These are phyloP conservation scores for Mellilla xanthometata DNA, from an alignment of 2,888 invertebrate genomes.

Conservation along the genomic window DNA sequence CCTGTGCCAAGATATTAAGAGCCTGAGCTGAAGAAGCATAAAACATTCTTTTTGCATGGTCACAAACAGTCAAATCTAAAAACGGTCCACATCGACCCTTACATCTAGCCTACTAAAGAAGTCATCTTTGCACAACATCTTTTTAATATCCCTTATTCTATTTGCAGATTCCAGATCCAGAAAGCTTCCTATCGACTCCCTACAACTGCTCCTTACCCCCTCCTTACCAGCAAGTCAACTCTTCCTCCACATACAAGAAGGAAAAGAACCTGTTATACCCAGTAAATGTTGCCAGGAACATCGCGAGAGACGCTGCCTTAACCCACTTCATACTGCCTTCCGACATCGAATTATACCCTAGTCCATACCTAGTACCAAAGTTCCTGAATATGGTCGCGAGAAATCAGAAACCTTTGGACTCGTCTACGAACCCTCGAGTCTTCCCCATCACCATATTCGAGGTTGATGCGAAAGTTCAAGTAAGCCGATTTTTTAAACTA, in stretches of 20 bases:
- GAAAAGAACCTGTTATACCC: slow-evolving; percentile 93
- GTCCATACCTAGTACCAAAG: slow-evolving; percentile 89
- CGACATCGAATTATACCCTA: slow-evolving; percentile 95
- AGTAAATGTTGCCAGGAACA: slow-evolving; percentile 94
- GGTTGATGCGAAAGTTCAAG: slow-evolving; percentile 83
- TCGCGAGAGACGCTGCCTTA: slow-evolving; percentile 91
- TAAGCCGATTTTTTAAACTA: slow-evolving; percentile 48
- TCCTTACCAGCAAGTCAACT: slow-evolving; percentile 85
- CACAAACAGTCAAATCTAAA: no score
- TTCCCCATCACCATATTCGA: slow-evolving; percentile 96
- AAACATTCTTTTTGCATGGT: no score
- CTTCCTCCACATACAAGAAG: slow-evolving; percentile 88
- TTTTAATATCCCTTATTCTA: no score
- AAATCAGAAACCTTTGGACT: slow-evolving; percentile 85
- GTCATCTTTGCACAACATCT: no score
- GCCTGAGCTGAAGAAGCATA: no score
- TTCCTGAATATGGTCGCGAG: slow-evolving; percentile 93
- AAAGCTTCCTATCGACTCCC: slow-evolving; percentile 82
- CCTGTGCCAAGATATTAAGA: no score
- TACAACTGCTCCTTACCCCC: slow-evolving; percentile 88
- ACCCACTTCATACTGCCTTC: slow-evolving; percentile 93
- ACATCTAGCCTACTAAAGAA: no score
- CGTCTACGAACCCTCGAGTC: slow-evolving; percentile 84
- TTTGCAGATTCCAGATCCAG: slow-evolving; percentile 86
- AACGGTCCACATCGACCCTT: no score